Percentiles rank a stretch among this genome's conserved stretches.
These are phyloP conservation scores for Neoaliturus tenellus DNA, from an alignment of 2,888 invertebrate species.

Conservation along the genomic window DNA sequence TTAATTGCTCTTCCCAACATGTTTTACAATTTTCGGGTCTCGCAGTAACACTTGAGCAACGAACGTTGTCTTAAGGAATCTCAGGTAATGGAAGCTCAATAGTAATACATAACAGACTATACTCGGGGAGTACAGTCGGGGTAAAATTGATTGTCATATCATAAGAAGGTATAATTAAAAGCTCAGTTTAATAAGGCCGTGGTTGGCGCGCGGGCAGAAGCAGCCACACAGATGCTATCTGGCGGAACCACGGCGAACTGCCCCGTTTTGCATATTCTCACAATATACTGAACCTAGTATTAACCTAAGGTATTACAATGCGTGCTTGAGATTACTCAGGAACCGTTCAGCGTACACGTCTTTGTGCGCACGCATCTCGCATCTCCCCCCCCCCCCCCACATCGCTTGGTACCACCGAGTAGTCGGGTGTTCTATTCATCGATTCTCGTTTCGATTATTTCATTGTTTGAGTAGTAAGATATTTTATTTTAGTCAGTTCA, in stretches of 20 bases:
- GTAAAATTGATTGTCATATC: conserved; percentile 45
- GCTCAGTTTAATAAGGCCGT: conserved; percentile 48
- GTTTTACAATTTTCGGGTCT: not conserved
- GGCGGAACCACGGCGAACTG: conserved; percentile 48
- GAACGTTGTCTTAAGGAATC: too few relatives aligned
- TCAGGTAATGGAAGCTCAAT: too few relatives aligned
- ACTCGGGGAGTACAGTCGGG: not conserved
- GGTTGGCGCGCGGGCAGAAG: conserved; percentile 35
- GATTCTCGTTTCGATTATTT: too few relatives aligned
- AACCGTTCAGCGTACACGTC: conserved; percentile 15
- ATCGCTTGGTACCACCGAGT: not conserved
- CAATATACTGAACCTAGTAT: conserved; percentile 47
- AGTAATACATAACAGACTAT: not conserved
- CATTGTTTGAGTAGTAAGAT: too few relatives aligned
- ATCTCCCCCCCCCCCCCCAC: too few relatives aligned
- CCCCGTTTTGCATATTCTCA: conserved; percentile 52
- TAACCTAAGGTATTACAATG: conserved; percentile 45
- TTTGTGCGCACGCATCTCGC: not conserved
- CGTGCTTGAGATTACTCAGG: conserved; percentile 33
- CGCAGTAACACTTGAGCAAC: too few relatives aligned
- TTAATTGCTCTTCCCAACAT: conserved; percentile 3
- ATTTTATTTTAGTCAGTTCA: too few relatives aligned
- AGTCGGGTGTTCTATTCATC: too few relatives aligned
- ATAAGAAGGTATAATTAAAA: conserved; percentile 53
- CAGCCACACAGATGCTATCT: conserved; percentile 28